Evolutionary conservation across 2,113 vertebrate species (phyloP), one percentile per base, ranked within the genome.

Genomic region (Mesoclemmys tuberculata): DNA sequence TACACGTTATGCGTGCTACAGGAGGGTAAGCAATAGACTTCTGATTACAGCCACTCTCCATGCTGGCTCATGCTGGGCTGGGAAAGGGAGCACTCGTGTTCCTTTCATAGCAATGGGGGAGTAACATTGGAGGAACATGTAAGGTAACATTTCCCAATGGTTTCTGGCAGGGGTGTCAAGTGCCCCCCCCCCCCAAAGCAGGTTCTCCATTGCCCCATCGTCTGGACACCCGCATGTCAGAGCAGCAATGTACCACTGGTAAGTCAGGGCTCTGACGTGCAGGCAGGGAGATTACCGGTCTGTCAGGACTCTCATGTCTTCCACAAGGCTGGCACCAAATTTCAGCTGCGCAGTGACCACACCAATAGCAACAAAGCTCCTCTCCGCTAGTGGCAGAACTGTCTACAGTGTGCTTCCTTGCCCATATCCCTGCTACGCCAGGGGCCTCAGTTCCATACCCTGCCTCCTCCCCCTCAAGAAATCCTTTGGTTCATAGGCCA

Each of bases 401-500:
- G 88, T 68, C 35, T 68, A 38, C 35, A 10, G 8, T 38, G 64
- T 18, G 35, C 64, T 5, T 9, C 64, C 35, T 21, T n/a, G 14
- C 64, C 64, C 6, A 16, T n/a, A 19, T 68, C 35, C 35, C 61
- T 19, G 61, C 31, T 58, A 27, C 55, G 10, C 21, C 29, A 31
- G 56, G 11, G 29, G 35, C 14, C 14, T 68, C 61, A 18, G 68
- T 22, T 68, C 49, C 89, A 83, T 84, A 21, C 85, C 41, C 88
- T 81, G 81, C 84, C n/a, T 38, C 56, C 6, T 82, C 10, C 5
- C 29, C 85, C 90, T 91, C 77, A 52, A 22, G 86, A 84, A 88
- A 90, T 93, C 94, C 93, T 96, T 95, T 97, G 94, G 80, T 92
- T 93, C 89, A 80, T 31, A 71, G 46, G 64, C 80, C 83, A 27